Evolutionary conservation across 2,113 vertebrate species (phyloP).

Genomic region (Nymphicus hollandicus): DNA sequence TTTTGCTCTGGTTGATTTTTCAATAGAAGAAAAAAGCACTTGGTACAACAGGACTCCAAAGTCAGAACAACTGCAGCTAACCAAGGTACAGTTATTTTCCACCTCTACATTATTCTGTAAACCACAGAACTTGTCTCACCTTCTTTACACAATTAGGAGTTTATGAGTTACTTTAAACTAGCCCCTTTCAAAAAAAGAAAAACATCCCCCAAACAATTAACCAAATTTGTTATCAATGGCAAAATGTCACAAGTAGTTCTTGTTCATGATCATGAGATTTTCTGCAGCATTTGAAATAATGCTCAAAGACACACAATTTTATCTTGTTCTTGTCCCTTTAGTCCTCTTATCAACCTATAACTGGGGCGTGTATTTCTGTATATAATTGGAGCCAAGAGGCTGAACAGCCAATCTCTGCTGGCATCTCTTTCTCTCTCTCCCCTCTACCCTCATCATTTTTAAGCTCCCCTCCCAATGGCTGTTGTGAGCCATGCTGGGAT

Average conservation of each 20-base stretch:
- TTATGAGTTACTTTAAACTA: background rate
- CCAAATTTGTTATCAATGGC: background rate
- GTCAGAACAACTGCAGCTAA: background rate
- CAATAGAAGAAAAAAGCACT: background rate
- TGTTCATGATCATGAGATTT: background rate
- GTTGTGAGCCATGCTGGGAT: slow-evolving; percentile 6
- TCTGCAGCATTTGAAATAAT: background rate
- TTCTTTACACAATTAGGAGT: background rate
- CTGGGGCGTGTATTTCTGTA: background rate
- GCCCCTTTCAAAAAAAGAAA: background rate
- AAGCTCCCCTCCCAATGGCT: background rate
- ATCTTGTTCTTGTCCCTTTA: background rate
- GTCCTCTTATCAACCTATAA: background rate
- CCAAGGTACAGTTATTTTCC: background rate
- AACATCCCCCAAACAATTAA: background rate
- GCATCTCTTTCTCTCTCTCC: background rate
- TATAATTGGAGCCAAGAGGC: background rate
- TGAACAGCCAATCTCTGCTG: background rate
- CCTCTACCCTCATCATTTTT: background rate
- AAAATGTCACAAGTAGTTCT: background rate
- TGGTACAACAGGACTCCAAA: background rate
- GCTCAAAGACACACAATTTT: background rate
- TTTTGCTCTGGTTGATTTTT: background rate
- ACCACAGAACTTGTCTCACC: background rate
- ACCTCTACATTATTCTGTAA: background rate